phyloP scores from a whole-genome alignment of 2,888 invertebrate genomes.

The Spicauda simplicius region DNA sequence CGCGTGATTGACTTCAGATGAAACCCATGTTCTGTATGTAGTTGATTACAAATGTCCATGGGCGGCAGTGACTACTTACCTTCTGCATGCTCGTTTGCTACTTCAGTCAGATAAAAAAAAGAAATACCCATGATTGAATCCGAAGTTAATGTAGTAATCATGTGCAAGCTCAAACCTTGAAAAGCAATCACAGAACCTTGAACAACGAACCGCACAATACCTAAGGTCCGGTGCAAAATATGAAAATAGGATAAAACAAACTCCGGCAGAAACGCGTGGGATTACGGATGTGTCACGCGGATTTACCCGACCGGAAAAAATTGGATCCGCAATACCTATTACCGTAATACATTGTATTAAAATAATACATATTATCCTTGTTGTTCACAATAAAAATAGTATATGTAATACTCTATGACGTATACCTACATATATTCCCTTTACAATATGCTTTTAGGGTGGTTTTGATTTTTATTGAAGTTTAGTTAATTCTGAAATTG shows the following conservation, averaged over 20 bases:
- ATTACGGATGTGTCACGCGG: slow-evolving; percentile 69
- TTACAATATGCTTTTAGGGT: too few relatives aligned
- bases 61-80: too few relatives aligned
- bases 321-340: slow-evolving; percentile 53
- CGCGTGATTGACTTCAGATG: too few relatives aligned
- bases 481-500: too few relatives aligned
- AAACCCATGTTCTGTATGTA: too few relatives aligned
- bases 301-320: slow-evolving; percentile 68
- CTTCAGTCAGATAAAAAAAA: too few relatives aligned
- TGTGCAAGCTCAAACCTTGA: background rate
- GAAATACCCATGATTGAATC: background rate
- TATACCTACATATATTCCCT: too few relatives aligned
- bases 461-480: background rate
- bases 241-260: slow-evolving; percentile 69
- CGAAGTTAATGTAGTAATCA: background rate
- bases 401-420: background rate
- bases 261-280: slow-evolving; percentile 61
- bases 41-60: too few relatives aligned
- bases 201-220: background rate
- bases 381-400: background rate
- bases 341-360: slow-evolving; percentile 47
- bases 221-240: slow-evolving; percentile 56
- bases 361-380: slow-evolving; percentile 20
- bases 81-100: too few relatives aligned
- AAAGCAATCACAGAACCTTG: slow-evolving; percentile 16